Evolutionary conservation across 2,113 vertebrate genomes (phyloP), one percentile per base, ranked within the genome.

Genomic region (Ochotona curzoniae): DNA sequence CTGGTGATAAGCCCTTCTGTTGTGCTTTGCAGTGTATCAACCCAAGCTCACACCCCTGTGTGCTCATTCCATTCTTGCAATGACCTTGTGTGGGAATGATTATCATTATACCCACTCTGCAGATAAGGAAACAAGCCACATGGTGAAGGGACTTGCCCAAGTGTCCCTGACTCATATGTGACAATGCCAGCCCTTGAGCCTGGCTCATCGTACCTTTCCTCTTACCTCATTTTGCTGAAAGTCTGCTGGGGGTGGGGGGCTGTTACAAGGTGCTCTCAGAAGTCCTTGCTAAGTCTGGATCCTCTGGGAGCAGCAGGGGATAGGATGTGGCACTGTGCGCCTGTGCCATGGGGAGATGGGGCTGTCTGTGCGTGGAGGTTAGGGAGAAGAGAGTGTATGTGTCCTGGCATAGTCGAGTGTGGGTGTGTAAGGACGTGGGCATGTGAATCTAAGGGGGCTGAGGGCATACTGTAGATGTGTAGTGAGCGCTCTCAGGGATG

Each of bases 91-190:
- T 26, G 12, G 30, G 0, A 35, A 4, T 6, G 5, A 3, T 23
- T 18, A 12, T 61, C n/a, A 35, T 15, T 2, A 28, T 26, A 8
- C 61, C 79, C 73, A 44, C 66, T 82, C 87, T 57, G 38, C 21
- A 93, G 75, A 67, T 21, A 51, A 0, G 51, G 23, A 89, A 32
- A 74, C 21, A 8, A 30, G n/a, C 69, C 35, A 44, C 38, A 4
- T 47, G 38, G 49, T 83, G 71, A 84, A 78, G 23, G 28, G 15
- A 82, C 38, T 60, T 64, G 15, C 47, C 30, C 38, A 38, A 30
- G 63, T 30, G n/a, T 1, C 2, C 10, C 0, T 0, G 3, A 26
- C 20, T 94, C 74, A 66, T 30, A 2, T 0, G 2, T 1, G 32
- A 28, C 35, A 11, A 25, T 20, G 38, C n/a, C n/a, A 51, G 11